phyloP scores from a whole-genome alignment of 2,113 vertebrate species.

The Pomatostomus ruficeps region DNA sequence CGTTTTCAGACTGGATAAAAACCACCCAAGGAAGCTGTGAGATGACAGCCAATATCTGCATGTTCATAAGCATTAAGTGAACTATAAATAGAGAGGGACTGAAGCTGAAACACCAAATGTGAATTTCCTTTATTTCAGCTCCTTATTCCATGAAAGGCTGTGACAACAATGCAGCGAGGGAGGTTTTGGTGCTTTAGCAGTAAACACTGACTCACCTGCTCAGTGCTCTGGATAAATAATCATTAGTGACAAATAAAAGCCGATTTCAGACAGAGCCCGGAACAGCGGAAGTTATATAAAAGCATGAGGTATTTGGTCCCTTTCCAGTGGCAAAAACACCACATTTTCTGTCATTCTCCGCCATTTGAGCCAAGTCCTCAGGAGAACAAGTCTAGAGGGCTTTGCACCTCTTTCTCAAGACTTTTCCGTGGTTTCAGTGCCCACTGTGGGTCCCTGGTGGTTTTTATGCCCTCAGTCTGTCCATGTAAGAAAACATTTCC shows the following conservation, averaged over 20 bases:
- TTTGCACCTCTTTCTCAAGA: not conserved
- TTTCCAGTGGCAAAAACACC: not conserved
- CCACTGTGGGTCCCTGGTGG: not conserved
- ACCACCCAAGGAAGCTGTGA: not conserved
- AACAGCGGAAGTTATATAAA: not conserved
- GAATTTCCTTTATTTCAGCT: not conserved
- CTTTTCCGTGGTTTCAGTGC: not conserved
- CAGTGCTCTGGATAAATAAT: not conserved
- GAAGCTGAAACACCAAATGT: not conserved
- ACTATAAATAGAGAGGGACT: not conserved
- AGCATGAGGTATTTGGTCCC: not conserved
- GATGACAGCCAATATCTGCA: not conserved
- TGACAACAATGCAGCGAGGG: not conserved
- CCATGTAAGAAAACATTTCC: not conserved
- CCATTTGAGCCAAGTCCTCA: not conserved
- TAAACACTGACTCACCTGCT: constrained; percentile 9
- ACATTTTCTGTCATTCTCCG: not conserved
- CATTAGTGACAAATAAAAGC: not conserved
- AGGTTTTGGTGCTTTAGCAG: not conserved
- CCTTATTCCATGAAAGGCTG: not conserved
- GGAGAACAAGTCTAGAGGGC: not conserved
- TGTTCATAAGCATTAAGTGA: not conserved
- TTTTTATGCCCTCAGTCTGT: not conserved
- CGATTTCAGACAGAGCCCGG: not conserved
- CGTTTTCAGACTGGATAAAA: not conserved